These are phyloP conservation scores for Triplophysa bombifrons DNA, from an alignment of 2,797 vertebrate species.

Conservation along the genomic window DNA sequence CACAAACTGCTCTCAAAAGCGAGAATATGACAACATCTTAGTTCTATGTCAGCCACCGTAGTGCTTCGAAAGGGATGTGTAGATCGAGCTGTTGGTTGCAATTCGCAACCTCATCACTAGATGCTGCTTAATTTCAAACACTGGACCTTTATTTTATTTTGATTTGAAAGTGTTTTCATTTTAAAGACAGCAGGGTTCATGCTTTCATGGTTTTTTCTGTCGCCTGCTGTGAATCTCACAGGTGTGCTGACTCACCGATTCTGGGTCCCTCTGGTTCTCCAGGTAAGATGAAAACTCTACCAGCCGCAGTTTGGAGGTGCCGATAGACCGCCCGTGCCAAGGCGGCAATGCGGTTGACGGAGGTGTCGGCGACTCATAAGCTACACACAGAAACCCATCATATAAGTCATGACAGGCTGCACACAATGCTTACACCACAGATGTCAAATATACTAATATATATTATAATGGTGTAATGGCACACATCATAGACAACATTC, in stretches of 20 bases:
- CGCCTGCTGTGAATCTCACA: neutral
- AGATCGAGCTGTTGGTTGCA: too few relatives aligned
- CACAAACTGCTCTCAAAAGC: too few relatives aligned
- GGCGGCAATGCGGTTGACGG: constrained; percentile 89
- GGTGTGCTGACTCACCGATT: constrained; percentile 81
- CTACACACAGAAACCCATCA: constrained; percentile 47
- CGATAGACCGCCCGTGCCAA: constrained; percentile 96
- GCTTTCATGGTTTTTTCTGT: too few relatives aligned
- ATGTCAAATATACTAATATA: neutral
- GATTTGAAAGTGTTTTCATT: neutral
- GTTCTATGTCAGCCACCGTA: too few relatives aligned
- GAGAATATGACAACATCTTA: too few relatives aligned
- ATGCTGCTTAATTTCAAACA: too few relatives aligned
- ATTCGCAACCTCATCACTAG: too few relatives aligned
- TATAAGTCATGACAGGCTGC: neutral
- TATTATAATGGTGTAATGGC: too few relatives aligned
- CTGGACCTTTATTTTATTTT: too few relatives aligned
- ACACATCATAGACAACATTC: too few relatives aligned
- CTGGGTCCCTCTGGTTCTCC: constrained; percentile 94
- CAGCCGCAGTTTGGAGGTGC: constrained; percentile 95
- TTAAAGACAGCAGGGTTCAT: neutral
- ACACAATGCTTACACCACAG: neutral
- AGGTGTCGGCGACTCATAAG: constrained; percentile 70
- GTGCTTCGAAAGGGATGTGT: too few relatives aligned
- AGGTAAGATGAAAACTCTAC: constrained; percentile 97